phyloP scores from a whole-genome alignment of 2,888 invertebrate species.

The Hybos culiciformis region DNA sequence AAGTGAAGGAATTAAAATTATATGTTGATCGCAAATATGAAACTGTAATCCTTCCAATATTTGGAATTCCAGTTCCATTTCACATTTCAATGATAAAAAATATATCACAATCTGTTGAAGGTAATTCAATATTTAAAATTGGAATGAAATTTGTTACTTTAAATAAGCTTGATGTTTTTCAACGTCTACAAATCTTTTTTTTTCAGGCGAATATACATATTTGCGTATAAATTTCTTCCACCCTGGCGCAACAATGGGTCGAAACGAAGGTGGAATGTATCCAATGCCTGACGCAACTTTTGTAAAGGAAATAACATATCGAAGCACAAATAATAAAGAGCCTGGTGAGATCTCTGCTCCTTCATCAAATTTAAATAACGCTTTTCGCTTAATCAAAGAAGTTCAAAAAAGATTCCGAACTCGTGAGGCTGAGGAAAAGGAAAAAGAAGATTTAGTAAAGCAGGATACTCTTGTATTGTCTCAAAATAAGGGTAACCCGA shows the following conservation, averaged over 20 bases:
- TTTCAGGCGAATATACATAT: slow-evolving; percentile 86
- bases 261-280: slow-evolving; percentile 81
- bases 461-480: slow-evolving; percentile 91
- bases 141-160: not conserved
- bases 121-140: not conserved
- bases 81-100: slow-evolving; percentile 99
- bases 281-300: slow-evolving; percentile 93
- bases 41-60: slow-evolving; percentile 94
- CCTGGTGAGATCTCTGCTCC: slow-evolving; percentile 91
- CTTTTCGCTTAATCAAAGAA: slow-evolving; percentile 96
- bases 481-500: slow-evolving; percentile 93
- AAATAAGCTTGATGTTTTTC: not conserved
- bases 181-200: not conserved
- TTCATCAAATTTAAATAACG: slow-evolving; percentile 89
- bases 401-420: slow-evolving; percentile 98
- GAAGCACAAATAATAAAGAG: slow-evolving; percentile 94
- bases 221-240: slow-evolving; percentile 96
- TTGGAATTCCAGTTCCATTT: slow-evolving; percentile 91
- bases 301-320: slow-evolving; percentile 95
- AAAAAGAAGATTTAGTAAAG: slow-evolving; percentile 97
- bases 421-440: slow-evolving; percentile 94
- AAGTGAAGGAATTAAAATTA: slow-evolving; percentile 84
- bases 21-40: slow-evolving; percentile 96
- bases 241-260: slow-evolving; percentile 92
- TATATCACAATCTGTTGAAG: slow-evolving; percentile 92